phyloP scores from a whole-genome alignment of 2,113 vertebrate genomes.

The Tonatia bakeri region DNA sequence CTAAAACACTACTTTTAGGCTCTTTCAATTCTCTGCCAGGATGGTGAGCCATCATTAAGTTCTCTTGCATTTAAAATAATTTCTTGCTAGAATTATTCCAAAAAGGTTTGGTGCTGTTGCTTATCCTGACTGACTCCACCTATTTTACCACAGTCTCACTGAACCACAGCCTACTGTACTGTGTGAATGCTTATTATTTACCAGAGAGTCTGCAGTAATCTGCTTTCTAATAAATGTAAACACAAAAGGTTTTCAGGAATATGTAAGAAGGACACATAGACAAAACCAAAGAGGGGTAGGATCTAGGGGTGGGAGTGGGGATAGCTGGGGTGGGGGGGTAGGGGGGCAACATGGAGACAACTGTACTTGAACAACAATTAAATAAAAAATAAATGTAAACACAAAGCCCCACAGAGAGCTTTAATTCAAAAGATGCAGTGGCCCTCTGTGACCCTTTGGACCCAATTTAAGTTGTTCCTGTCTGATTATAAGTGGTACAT shows the following conservation, averaged over 20 bases:
- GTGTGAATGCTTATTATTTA: neutral
- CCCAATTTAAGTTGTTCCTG: neutral
- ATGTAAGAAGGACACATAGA: too few species aligned
- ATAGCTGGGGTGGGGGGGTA: too few species aligned
- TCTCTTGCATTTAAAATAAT: conserved; percentile 13
- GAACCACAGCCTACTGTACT: neutral
- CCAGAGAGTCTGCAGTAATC: neutral
- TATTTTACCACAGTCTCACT: neutral
- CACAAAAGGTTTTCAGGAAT: neutral
- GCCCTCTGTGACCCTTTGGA: neutral
- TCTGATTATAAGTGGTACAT: neutral
- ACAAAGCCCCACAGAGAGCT: neutral
- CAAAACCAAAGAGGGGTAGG: too few species aligned
- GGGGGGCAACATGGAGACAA: too few species aligned
- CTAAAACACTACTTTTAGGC: neutral
- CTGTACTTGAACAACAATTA: too few species aligned
- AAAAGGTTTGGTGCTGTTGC: neutral
- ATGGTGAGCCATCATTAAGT: neutral
- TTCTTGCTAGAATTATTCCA: neutral
- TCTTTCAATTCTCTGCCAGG: neutral
- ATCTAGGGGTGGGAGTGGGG: too few species aligned
- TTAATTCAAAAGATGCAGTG: neutral
- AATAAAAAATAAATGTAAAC: neutral
- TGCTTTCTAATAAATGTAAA: conserved; percentile 19
- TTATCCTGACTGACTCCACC: neutral